Conservation (phyloP, 2,797 vertebrate genomes). For the Iguana delicatissima region DNA sequence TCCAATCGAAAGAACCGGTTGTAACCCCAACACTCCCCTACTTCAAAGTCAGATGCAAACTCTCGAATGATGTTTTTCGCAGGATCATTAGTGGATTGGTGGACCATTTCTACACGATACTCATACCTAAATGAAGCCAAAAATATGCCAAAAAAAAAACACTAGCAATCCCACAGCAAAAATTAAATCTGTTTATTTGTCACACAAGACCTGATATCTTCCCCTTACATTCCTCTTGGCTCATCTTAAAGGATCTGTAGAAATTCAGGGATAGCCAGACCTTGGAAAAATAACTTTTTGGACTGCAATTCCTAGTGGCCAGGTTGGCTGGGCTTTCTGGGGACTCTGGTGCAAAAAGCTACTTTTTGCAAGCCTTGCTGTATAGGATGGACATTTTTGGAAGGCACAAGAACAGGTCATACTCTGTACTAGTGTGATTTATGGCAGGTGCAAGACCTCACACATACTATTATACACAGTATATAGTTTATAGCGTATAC, state of each 20-base stretch:
- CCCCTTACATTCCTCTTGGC: background rate
- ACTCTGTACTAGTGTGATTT: background rate
- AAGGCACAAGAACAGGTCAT: background rate
- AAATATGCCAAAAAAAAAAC: background rate
- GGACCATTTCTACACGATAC: slow-evolving; percentile 99
- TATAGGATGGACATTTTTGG: background rate
- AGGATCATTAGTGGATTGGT: slow-evolving; percentile 96
- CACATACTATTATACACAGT: background rate
- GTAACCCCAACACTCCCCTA: slow-evolving; percentile 99
- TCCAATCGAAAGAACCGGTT: slow-evolving; percentile 98
- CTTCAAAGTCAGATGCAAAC: slow-evolving; percentile 98
- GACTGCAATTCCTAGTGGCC: background rate
- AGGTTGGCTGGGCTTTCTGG: background rate
- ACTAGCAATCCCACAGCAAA: too few species aligned
- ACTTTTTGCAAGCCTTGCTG: too few species aligned
- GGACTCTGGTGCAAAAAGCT: too few species aligned
- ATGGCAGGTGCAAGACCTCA: background rate
- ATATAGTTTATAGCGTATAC: background rate
- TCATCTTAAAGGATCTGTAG: background rate
- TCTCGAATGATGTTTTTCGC: slow-evolving; percentile 98
- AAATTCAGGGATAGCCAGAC: background rate
- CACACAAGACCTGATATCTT: background rate
- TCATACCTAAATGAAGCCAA: slow-evolving; percentile 86
- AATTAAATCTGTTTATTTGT: background rate
- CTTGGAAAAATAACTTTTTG: background rate